Evolutionary conservation across 2,888 invertebrate genomes (phyloP), one percentile per base, ranked within the genome.

Genomic region (Odontothrips loti): DNA sequence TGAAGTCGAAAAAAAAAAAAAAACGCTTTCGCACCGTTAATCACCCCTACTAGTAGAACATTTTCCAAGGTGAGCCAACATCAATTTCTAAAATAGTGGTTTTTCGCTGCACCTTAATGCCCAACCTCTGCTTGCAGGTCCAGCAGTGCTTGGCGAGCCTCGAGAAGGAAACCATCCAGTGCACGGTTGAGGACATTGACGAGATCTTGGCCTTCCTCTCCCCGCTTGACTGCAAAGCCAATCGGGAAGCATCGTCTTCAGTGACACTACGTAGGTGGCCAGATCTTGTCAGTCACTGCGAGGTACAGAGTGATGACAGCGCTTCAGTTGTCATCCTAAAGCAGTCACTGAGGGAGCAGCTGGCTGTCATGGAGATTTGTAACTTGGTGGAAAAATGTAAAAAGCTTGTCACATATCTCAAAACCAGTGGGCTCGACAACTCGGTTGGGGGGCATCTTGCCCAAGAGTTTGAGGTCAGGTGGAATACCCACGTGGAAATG

Each of bases 391-490:
- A 63, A 1, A 63, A n/a, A 9, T 63, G 63, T n/a, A 63, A 63
- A n/a, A 17, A 63, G 63, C 63, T 63, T 9, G 63, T 63, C 15
- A 63, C 63, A 9, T 63, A 9, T n/a, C n/a, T 15, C 15, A 17
- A n/a, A 9, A 63, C 63, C 1, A n/a, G 20, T 63, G 63, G 63
- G 9, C n/a, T 63, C 20, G 63, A 63, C 63, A n/a, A 15, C 17
- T 63, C 63, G 9, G n/a, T 63, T 63, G 20, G 1, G 20, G 63
- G 63, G 20, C 63, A n/a, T 20, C 63, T 51, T 17, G 17, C 17
- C 17, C 63, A 63, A n/a, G 63, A 63, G 63, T 63, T 63, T 15
- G 63, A 63, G n/a, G 63, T 63, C 63, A 17, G 63, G n/a, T 63
- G 63, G 63, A 63, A 63, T n/a, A 63, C 63, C 1, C 63, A 63